Evolutionary conservation across 2,888 invertebrate genomes (phyloP), one percentile per base, ranked within the genome.

Genomic region (Drosophila picticornis): DNA sequence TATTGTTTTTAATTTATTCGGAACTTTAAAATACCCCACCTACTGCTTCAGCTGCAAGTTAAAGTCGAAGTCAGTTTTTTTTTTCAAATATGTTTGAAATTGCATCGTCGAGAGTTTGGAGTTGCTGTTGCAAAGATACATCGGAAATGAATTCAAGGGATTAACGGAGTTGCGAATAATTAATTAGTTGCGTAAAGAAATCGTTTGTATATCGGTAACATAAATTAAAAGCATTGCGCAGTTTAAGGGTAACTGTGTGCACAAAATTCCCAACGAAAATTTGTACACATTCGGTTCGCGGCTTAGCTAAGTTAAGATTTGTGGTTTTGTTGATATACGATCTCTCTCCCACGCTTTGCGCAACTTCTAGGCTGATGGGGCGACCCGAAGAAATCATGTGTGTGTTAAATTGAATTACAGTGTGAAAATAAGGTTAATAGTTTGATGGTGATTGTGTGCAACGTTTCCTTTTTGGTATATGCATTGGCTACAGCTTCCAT

Each of bases 171-270:
- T 87, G 80, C 80, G 72, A 83, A 88, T 87, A 88, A 88, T 77
- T 88, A 88, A 88, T 88, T 86, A 86, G 84, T 84, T 88, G 84
- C 75, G 74, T 84, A 77, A 81, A 81, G 75, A 83, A 81, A 84
- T 86, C 81, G 83, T 88, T 88, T 88, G 86, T 81, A 79, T 76
- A 63, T 72, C 46, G 61, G 51, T 22, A 50, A 50, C 19, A 10
- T 19, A 10, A 27, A 27, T 50, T 10, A 5, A 10, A 34, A 4
- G 7, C 7, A 13, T 4, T 46, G 7, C 19, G 9, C 16, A 50
- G 50, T 50, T 50, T 50, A 27, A 27, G 19, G 3, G 16, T 2
- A 2, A 9, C 48, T 25, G 19, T 46, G 43, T 13, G 7, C 1
- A 32, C 10, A 32, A 32, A 32, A 32, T 4, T 11, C 32, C 32